Evolutionary conservation across 2,888 invertebrate genomes (phyloP), one percentile per base, ranked within the genome.

Genomic region (Drosophila lutescens): DNA sequence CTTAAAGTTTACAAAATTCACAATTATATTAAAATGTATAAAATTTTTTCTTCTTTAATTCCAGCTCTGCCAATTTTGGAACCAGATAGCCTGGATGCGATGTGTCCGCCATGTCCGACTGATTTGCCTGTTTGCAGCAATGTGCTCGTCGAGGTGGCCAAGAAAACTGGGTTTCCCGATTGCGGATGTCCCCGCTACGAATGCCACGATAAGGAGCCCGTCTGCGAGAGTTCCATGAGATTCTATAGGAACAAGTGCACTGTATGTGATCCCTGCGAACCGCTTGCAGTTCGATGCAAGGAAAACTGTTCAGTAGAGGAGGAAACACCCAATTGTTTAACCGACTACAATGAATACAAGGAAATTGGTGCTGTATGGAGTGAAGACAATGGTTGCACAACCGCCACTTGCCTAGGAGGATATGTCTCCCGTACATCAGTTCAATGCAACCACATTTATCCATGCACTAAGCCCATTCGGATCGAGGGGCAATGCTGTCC

Each of bases 161-260:
- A 83, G 73, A 2, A 34, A 65, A 49, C 13, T 23, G 58, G 32
- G 1, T 1, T 55, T 15, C 92, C 92, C 0, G 91, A 91, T 23
- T 93, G 92, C 77, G 93, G 94, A 77, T 93, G 93, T 68, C 92
- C 93, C 1, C 91, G 91, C 9, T 93, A 92, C 78, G 83, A 91
- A 32, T 91, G 92, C 65, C 93, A 93, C 74, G 44, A 59, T 38
- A 54, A 20, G 3, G 71, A 80, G 49, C 76, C 79, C 2, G n/a
- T 57, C 4, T 88, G 89, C 32, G 90, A 91, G 2, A 23, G 32
- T 1, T 53, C 92, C 92, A 57, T 41, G 12, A 55, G 20, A 15
- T 81, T 69, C 13, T 86, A 83, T 50, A 30, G 2, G 5, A 30
- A 62, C 9, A 41, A 17, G 0, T 92, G 91, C 65, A 76, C 50